A percentile compares a stretch with the other conserved stretches of the same genome.
Evolutionary conservation across 2,113 vertebrate species (phyloP).

Genomic region (Oncorhynchus masou): DNA sequence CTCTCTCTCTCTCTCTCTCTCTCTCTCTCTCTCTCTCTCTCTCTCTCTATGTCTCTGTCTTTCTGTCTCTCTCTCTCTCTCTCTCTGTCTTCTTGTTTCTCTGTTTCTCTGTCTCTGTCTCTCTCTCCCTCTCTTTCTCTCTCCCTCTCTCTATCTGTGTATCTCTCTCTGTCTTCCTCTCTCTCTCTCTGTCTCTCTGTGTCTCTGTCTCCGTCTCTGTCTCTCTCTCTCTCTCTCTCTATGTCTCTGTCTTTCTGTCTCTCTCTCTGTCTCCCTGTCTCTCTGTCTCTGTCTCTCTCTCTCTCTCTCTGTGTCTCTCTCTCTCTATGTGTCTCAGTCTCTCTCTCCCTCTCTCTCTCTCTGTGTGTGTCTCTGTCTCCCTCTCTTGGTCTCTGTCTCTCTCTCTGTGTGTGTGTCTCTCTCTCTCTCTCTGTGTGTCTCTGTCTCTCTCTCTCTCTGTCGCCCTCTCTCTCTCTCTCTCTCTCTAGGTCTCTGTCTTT

Average conservation of each 20-base stretch:
- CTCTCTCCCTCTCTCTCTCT: too few relatives aligned
- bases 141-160: too few relatives aligned
- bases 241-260: too few relatives aligned
- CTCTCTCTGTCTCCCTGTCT: neutral
- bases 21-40: neutral
- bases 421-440: neutral
- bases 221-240: neutral
- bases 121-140: neutral
- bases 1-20: neutral
- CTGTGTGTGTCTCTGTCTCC: neutral
- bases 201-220: too few relatives aligned
- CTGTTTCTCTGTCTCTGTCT: too few relatives aligned
- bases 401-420: too few relatives aligned
- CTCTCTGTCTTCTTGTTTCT: neutral
- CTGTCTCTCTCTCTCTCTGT: neutral
- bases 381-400: too few relatives aligned
- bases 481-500: too few relatives aligned
- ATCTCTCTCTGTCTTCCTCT: neutral
- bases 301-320: too few relatives aligned
- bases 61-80: too few relatives aligned
- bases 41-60: too few relatives aligned
- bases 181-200: neutral
- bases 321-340: too few relatives aligned
- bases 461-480: neutral
- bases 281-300: neutral